Evolutionary conservation across 2,888 invertebrate genomes (phyloP).

Genomic region (Parelbella ahira): DNA sequence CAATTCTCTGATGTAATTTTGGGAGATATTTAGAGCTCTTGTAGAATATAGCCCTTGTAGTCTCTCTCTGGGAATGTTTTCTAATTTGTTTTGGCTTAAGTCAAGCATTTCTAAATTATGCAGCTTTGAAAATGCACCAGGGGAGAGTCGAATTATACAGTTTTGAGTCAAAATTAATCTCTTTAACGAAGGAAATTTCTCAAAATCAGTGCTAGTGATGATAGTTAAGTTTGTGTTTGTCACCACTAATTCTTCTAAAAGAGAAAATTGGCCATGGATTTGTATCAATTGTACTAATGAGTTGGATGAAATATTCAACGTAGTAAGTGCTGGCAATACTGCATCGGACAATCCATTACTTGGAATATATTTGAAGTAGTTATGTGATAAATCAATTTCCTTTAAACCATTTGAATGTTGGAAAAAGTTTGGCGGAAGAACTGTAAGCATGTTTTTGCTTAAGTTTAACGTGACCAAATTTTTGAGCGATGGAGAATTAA

Average conservation of each 20-base stretch:
- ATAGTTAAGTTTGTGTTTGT: conserved; percentile 90
- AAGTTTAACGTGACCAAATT: conserved; percentile 87
- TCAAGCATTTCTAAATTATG: conserved; percentile 89
- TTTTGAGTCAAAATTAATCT: conserved; percentile 87
- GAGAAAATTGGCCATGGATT: too few relatives aligned
- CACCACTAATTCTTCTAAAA: conserved; percentile 90
- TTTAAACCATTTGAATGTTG: conserved; percentile 85
- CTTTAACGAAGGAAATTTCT: conserved; percentile 88
- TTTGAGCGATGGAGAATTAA: conserved; percentile 87
- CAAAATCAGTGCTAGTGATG: conserved; percentile 91
- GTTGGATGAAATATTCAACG: conserved; percentile 91
- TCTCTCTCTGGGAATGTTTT: conserved; percentile 90
- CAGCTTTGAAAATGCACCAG: conserved; percentile 90
- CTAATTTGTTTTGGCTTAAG: conserved; percentile 90
- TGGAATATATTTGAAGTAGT: conserved; percentile 90
- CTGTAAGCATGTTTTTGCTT: conserved; percentile 86
- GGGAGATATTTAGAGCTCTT: conserved; percentile 89
- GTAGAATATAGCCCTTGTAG: conserved; percentile 88
- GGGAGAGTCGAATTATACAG: conserved; percentile 88
- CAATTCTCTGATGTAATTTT: conserved; percentile 89
- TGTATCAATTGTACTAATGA: conserved; percentile 88
- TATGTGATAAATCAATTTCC: conserved; percentile 88
- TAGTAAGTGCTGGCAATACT: conserved; percentile 85
- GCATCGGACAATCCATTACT: conserved; percentile 87
- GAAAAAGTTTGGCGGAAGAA: conserved; percentile 90